Base-by-base conservation (phyloP, 2,888 invertebrate species). In the Hirudinaria manillensis region DNA sequence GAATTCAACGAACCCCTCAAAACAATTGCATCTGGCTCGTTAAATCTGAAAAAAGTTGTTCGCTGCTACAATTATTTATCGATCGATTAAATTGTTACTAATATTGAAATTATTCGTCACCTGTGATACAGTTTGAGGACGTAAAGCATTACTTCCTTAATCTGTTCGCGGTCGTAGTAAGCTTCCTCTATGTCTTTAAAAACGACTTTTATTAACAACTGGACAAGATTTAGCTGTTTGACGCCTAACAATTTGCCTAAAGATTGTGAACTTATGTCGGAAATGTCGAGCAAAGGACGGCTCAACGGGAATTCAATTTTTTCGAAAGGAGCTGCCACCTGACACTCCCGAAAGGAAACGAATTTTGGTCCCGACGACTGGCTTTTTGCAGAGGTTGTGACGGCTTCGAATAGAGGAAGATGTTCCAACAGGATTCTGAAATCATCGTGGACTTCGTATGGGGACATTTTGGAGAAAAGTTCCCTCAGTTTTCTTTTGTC, bases 391-490 rank as follows among this genome's bases (percentile, higher is more conserved):
- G 55, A 55, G n/a, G 61, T 56, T n/a, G 71, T 70, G 36, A 79
- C 73, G 19, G 78, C 79, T 66, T 80, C 79, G 71, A 80, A 79
- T 36, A 80, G 70, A 6, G 79, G 79, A n/a, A 80, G 76, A 29
- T 74, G 38, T 36, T 38, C 55, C 24, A 80, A 75, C 21, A 80
- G 34, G 2, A 55, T 36, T 16, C n/a, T 51, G 66, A 74, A 73
- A 2, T 77, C 76, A 13, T 53, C 32, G n/a, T 65, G 61, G 75
- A 79, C 36, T 74, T 79, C 78, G 36, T 77, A 75, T 6, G 61
- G 38, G 1, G 78, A 78, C 56, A 78, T 71, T 53, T 78, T 77
- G 29, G 77, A 65, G 70, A 80, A 79, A 19, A 79, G 71, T 51
- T 74, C 61, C 27, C 78, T 53, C 38, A 80, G 73, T 21, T 56